Base-by-base conservation (phyloP, 2,797 vertebrate species). In the Hipposideros larvatus region DNA sequence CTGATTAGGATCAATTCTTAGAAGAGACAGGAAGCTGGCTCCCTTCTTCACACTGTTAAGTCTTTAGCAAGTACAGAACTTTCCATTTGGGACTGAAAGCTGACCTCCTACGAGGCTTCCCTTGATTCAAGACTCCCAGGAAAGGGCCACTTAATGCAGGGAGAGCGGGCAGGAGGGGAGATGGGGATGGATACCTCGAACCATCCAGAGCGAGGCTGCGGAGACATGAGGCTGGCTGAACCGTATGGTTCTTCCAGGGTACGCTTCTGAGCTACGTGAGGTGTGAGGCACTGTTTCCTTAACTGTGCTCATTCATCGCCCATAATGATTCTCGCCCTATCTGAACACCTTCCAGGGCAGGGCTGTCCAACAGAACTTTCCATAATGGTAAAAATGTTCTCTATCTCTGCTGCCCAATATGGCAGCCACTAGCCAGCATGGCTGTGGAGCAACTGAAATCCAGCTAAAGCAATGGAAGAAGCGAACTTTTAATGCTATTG, bases 281-380 rank as follows among this genome's bases (percentile, higher is more conserved):
- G 11, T 11, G 0, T 28, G n/a, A 48, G 15, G 31, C 1, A 0
- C 24, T 46, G 53, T 8, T 16, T 71, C 51, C 16, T 24, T 10
- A 7, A 15, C n/a, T 1, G 0, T 3, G 24, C 8, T 48, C 73
- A 7, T 26, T 63, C 53, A 43, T 21, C 18, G 8, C 15, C 89
- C 43, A 6, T 14, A 26, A 10, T 22, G 68, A 41, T 15, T 66
- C 70, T 4, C 15, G 31, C 31, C 24, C 9, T 26, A 2, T 31
- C 79, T 34, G 41, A 74, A 48, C 13, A 11, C n/a, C 43, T 74
- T 74, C 5, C 14, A 19, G 57, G 43, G 31, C 13, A 28, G 68
- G 4, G 2, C 1, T 14, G 11, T 26, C 31, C 11, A 2, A 57
- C 0, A 74, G 57, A 46, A 34, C 41, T 55, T 48, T 14, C 28